Evolutionary conservation across 2,797 vertebrate species (phyloP), one percentile per base, ranked within the genome.

Genomic region (Ctenopoma kingsleyae): DNA sequence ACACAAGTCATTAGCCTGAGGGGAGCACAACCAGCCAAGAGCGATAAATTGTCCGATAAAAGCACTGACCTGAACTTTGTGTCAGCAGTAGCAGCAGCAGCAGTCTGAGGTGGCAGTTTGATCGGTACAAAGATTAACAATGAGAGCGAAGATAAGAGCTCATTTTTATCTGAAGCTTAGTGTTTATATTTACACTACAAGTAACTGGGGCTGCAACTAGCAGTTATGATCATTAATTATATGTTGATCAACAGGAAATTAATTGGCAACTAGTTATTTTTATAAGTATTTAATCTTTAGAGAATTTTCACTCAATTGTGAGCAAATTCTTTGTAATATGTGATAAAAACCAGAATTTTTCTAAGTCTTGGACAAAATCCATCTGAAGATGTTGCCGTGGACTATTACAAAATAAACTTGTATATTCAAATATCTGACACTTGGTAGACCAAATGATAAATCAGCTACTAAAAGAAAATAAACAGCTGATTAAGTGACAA

Each of bases 41-140:
- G 78, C 82, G 81, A 85, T 90, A 93, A 90, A 89, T 62, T 27
- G 7, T 35, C 50, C 70, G 84, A 91, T 91, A 87, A 83, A 89
- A 82, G 61, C 81, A 58, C 54, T 30, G 19, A 59, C 13, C 46
- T 84, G 87, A 78, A 89, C 87, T 89, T 82, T 78, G 86, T 53
- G 82, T 75, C 51, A 64, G 71, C 76, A 68, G n/a, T n/a, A n/a
- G 71, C 51, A 49, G 66, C 32, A 20, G 66, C 35, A n/a, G 58
- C 20, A 23, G 70, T 46, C 53, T 55, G 60, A 71, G 48, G 44
- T 22, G 25, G 59, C 46, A 84, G 75, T 77, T 78, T 83, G 72
- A 62, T 70, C 27, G 1, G 71, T 71, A 35, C 78, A 86, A 74
- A 87, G 82, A 85, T 71, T 69, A 76, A 79, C 30, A 17, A 6